These are phyloP conservation scores for Atethmia centrago DNA, from an alignment of 2,888 invertebrate species.

Conservation along the genomic window DNA sequence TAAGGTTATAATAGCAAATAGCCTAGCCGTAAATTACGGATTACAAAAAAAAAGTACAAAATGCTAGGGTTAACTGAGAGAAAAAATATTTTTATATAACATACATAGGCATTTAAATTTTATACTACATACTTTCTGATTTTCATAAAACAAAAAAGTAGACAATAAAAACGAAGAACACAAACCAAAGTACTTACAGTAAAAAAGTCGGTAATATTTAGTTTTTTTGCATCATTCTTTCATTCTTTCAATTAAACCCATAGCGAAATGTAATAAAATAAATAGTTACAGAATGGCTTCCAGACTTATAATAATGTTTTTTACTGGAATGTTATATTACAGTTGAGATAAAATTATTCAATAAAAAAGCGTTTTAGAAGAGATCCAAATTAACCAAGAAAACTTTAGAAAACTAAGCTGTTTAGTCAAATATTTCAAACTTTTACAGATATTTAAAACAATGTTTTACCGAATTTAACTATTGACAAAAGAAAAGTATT, in stretches of 20 bases:
- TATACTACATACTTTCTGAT: neutral
- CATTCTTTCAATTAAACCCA: slow-evolving; percentile 62
- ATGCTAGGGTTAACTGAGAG: slow-evolving; percentile 28
- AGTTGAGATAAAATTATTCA: slow-evolving; percentile 81
- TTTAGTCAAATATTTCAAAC: slow-evolving; percentile 11
- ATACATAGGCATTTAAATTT: neutral
- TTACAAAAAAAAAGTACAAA: slow-evolving; percentile 63
- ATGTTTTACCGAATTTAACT: neutral
- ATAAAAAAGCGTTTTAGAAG: slow-evolving; percentile 80
- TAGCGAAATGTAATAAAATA: slow-evolving; percentile 55
- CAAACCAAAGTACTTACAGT: neutral
- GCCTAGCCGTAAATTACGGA: slow-evolving; percentile 61
- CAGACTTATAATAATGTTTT: slow-evolving; percentile 81
- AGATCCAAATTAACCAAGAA: slow-evolving; percentile 77
- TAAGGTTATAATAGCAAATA: slow-evolving; percentile 61
- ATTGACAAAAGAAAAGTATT: slow-evolving; percentile 8
- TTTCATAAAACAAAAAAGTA: neutral
- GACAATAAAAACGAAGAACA: neutral
- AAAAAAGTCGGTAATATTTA: neutral
- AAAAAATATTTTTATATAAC: slow-evolving; percentile 1
- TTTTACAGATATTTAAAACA: slow-evolving; percentile 13
- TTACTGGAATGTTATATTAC: slow-evolving; percentile 88
- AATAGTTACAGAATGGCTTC: slow-evolving; percentile 64
- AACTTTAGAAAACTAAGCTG: slow-evolving; percentile 49
- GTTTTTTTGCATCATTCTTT: neutral